Evolutionary conservation across 2,113 vertebrate genomes (phyloP).

Genomic region (Prunella fulvescens): DNA sequence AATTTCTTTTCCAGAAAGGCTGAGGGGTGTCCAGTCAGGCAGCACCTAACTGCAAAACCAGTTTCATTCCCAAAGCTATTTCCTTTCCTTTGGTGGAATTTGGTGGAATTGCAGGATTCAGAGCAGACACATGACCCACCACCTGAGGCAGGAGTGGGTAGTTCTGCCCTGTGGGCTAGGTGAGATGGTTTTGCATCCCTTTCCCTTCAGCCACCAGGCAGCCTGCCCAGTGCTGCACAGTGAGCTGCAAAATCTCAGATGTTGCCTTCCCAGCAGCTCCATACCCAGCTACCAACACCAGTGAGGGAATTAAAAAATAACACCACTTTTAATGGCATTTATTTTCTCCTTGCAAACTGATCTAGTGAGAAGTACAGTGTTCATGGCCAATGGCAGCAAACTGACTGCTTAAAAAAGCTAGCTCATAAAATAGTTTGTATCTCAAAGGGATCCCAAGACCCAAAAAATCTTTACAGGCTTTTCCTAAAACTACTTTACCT

Average conservation of each 20-base stretch:
- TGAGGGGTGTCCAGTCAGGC: too few species aligned
- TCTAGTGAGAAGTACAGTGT: not conserved
- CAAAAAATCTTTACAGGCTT: not conserved
- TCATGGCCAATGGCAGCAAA: not conserved
- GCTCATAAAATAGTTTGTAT: not conserved
- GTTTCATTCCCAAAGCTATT: not conserved
- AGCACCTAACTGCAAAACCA: not conserved
- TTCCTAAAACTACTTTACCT: not conserved
- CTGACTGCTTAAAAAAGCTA: not conserved
- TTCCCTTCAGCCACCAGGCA: not conserved
- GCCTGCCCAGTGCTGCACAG: not conserved
- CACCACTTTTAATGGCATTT: not conserved
- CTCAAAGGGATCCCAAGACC: not conserved
- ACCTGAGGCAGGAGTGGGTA: not conserved
- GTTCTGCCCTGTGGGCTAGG: not conserved
- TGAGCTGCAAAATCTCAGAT: not conserved
- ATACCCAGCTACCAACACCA: not conserved
- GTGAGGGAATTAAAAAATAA: not conserved
- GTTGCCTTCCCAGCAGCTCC: not conserved
- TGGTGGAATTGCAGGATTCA: not conserved
- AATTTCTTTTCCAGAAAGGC: not conserved
- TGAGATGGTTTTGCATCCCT: not conserved
- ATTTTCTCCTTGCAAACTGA: not conserved
- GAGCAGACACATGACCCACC: rapidly evolving
- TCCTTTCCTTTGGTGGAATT: not conserved